A percentile compares a stretch with the other conserved stretches of the same genome.
Conservation (phyloP, 2,113 vertebrate genomes). For the Capreolus pygargus region DNA sequence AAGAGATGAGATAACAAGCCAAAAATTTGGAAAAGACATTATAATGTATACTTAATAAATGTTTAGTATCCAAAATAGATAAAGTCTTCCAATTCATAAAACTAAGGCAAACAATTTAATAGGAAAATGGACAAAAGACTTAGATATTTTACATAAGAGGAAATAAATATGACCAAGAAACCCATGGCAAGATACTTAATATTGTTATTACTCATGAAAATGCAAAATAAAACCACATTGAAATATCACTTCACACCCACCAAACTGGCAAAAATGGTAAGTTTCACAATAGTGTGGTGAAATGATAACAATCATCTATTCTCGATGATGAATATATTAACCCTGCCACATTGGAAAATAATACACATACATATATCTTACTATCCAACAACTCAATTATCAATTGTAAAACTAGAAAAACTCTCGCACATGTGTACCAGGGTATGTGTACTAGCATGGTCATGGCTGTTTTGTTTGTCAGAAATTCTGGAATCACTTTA, state of each 20-base stretch:
- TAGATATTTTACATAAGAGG: not conserved
- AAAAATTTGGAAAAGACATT: not conserved
- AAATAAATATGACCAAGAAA: not conserved
- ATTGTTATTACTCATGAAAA: not conserved
- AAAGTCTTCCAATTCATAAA: not conserved
- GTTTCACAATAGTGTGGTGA: not conserved
- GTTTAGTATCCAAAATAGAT: not conserved
- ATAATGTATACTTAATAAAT: not conserved
- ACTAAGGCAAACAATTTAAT: not conserved
- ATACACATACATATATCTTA: not conserved
- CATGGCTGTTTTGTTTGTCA: not conserved
- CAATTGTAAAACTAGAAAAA: not conserved
- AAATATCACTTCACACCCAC: not conserved
- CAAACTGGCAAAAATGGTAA: not conserved
- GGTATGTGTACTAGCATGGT: not conserved
- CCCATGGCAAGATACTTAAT: not conserved
- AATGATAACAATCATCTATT: not conserved
- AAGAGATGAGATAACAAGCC: not conserved
- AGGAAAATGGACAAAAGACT: not conserved
- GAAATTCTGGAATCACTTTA: not conserved
- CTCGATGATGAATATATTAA: not conserved
- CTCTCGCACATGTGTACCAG: not conserved
- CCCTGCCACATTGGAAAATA: not conserved
- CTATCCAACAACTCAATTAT: not conserved
- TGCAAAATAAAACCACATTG: slow-evolving; percentile 10